These are phyloP conservation scores for Porites australiensis DNA, from an alignment of 64 coral and sea anemone species.

Conservation along the genomic window DNA sequence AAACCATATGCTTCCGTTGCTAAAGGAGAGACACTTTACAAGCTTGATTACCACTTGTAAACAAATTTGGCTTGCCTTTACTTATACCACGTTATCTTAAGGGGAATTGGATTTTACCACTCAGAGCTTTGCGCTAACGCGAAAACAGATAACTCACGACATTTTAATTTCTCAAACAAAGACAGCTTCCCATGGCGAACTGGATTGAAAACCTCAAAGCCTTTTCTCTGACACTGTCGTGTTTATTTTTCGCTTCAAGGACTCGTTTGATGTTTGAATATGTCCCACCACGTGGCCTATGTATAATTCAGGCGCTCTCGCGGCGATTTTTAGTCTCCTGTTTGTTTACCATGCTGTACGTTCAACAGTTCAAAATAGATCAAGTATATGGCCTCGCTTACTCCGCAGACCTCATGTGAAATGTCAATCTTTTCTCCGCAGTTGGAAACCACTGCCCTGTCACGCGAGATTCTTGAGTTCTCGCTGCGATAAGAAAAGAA, in stretches of 20 bases:
- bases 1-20: constrained; percentile 82
- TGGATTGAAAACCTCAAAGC: constrained; percentile 6
- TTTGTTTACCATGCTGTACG: constrained; percentile 2
- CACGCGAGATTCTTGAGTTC: constrained; percentile 21
- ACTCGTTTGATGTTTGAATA: constrained; percentile 3
- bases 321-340: not conserved
- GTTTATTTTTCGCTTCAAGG: constrained; percentile 31
- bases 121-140: not conserved
- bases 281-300: not conserved
- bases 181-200: constrained; percentile 12
- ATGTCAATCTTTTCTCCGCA: constrained; percentile 20
- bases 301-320: constrained; percentile 24
- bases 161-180: constrained; percentile 22
- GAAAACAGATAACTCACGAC: not conserved
- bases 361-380: not conserved
- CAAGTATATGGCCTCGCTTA: not conserved
- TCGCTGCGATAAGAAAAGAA: constrained; percentile 11
- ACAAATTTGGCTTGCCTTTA: constrained; percentile 76
- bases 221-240: not conserved
- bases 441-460: not conserved
- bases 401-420: not conserved
- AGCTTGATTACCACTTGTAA: constrained; percentile 89
- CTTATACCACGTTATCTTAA: not conserved
- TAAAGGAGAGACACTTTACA: constrained; percentile 52
- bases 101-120: not conserved